phyloP scores from a whole-genome alignment of 1,140 invertebrate species.

The Sitobion miscanthi region DNA sequence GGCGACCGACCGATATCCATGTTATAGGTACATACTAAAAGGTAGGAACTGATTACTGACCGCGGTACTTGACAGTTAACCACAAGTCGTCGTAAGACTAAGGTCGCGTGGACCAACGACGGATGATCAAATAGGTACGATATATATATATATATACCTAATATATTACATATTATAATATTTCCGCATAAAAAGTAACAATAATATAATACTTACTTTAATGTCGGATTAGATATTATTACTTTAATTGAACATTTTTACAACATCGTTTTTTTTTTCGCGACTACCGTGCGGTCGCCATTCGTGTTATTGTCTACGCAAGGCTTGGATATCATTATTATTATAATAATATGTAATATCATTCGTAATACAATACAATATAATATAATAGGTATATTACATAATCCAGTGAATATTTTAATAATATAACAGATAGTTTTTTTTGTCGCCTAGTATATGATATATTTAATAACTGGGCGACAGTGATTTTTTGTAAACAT shows the following conservation, averaged over 20 bases:
- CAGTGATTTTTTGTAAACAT: too few relatives aligned
- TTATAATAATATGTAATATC: background rate
- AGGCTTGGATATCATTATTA: background rate
- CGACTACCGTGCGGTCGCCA: background rate
- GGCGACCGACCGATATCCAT: too few relatives aligned
- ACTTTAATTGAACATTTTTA: background rate
- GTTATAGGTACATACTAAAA: too few relatives aligned
- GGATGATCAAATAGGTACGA: background rate
- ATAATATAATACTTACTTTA: background rate
- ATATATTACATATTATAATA: background rate
- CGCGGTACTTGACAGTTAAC: background rate
- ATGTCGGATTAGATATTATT: background rate
- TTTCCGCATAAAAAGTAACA: background rate
- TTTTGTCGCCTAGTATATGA: too few relatives aligned
- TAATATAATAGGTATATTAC: too few relatives aligned
- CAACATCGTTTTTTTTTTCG: background rate
- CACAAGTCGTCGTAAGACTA: background rate
- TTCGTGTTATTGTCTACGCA: background rate
- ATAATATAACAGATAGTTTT: too few relatives aligned
- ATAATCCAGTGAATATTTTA: too few relatives aligned
- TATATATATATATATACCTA: background rate
- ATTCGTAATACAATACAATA: too few relatives aligned
- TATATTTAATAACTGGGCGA: too few relatives aligned
- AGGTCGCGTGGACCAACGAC: background rate
- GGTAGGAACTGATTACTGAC: background rate